These are phyloP conservation scores for Coronaproctus castanopsis DNA, from an alignment of 2,888 invertebrate genomes.

Conservation along the genomic window DNA sequence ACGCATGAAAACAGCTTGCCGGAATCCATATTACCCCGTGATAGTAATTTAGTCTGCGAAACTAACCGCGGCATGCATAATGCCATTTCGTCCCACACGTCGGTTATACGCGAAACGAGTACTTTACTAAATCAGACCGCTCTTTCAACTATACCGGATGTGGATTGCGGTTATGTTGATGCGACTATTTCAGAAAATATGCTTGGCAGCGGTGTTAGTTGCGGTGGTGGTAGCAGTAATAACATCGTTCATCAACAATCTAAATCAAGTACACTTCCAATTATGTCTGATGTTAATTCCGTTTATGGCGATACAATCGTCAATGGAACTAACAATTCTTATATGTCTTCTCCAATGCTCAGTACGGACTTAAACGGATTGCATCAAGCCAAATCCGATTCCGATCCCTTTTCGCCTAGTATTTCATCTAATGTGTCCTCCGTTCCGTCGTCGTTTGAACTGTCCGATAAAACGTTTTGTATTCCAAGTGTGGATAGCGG, in stretches of 20 bases:
- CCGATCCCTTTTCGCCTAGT: slow-evolving; percentile 12
- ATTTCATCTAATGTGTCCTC: slow-evolving; percentile 12
- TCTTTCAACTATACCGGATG: neutral
- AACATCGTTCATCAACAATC: slow-evolving; percentile 1
- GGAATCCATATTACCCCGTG: neutral
- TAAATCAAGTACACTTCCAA: neutral
- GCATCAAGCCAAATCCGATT: slow-evolving; percentile 3
- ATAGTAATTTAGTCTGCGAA: neutral
- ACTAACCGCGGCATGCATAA: neutral
- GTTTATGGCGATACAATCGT: neutral
- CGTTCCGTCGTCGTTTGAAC: slow-evolving; percentile 8
- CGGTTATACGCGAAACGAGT: neutral
- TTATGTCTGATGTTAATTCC: neutral
- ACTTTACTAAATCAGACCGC: neutral
- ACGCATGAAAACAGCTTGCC: slow-evolving; percentile 6
- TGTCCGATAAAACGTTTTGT: slow-evolving; percentile 7
- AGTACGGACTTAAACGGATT: slow-evolving; percentile 4
- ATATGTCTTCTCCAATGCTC: slow-evolving; percentile 8
- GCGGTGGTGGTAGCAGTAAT: neutral
- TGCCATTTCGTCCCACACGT: neutral
- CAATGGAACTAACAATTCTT: slow-evolving; percentile 7
- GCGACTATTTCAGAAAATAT: too few relatives aligned
- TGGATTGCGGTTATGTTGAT: too few relatives aligned
- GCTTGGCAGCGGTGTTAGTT: neutral
- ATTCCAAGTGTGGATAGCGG: slow-evolving; percentile 12